A percentile compares a stretch with the other conserved stretches of the same genome.
Conservation (phyloP, 2,797 vertebrate genomes). For the Coregonus sp. region DNA sequence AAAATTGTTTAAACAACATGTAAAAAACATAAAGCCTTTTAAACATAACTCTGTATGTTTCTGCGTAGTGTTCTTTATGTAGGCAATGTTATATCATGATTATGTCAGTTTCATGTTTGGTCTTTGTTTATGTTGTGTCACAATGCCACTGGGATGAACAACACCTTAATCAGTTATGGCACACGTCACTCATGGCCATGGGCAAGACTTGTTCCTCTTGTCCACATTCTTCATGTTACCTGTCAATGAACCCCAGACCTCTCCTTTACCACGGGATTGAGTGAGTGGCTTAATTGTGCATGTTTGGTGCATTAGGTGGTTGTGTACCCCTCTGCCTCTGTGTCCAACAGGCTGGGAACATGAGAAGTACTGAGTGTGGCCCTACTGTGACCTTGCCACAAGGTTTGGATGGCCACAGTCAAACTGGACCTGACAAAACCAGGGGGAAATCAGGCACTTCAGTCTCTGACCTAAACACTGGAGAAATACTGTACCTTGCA, state of each 20-base stretch:
- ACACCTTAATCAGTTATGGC: neutral
- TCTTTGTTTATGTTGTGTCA: constrained; percentile 4
- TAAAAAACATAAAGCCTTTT: neutral
- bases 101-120: no score
- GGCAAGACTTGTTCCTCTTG: neutral
- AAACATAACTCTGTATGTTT: neutral
- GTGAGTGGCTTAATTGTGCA: neutral
- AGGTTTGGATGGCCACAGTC: neutral
- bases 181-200: constrained; percentile 8
- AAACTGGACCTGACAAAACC: constrained; percentile 7
- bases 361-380: no score
- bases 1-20: neutral
- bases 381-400: no score
- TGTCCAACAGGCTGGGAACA: no score
- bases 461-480: constrained; percentile 1
- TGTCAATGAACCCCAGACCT: neutral
- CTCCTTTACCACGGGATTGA: neutral
- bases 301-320: neutral
- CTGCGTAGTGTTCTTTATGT: no score
- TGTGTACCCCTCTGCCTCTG: no score
- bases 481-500: neutral
- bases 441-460: neutral
- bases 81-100: neutral
- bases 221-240: neutral
- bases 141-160: neutral